Conservation (phyloP, 30 jellyfish, hydroid and myxozoan species). For the Pelagia noctiluca region DNA sequence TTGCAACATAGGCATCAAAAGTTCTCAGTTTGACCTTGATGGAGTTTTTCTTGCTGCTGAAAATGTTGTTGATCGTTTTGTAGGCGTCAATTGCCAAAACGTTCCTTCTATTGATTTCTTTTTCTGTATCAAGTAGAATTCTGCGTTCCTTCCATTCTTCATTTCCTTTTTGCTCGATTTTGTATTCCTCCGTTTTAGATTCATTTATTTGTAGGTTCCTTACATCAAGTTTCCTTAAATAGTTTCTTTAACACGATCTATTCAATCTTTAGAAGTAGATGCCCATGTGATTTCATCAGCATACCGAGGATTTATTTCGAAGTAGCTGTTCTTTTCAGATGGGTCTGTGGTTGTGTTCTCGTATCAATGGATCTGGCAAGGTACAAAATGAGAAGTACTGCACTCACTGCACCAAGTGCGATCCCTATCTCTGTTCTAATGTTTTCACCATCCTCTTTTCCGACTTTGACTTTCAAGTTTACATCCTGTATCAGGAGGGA, state of each 20-base stretch:
- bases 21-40: neutral
- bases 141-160: conserved; percentile 69
- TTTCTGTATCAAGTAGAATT: conserved; percentile 10
- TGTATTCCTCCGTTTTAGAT: conserved; percentile 65
- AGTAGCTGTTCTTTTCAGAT: conserved; percentile 31
- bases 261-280: conserved; percentile 53
- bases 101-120: neutral
- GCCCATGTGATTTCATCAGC: conserved; percentile 80
- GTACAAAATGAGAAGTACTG: conserved; percentile 56
- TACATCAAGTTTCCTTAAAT: conserved; percentile 39
- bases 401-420: conserved; percentile 68
- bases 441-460: conserved; percentile 52
- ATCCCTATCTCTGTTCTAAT: conserved; percentile 64
- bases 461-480: conserved; percentile 43
- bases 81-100: neutral
- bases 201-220: conserved; percentile 53
- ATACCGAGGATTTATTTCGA: conserved; percentile 57
- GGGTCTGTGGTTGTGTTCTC: conserved; percentile 46
- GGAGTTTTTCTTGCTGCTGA: neutral
- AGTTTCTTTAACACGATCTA: conserved; percentile 46
- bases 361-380: conserved; percentile 51
- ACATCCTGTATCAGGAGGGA: conserved; percentile 52
- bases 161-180: conserved; percentile 55
- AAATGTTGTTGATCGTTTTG: conserved; percentile 1
- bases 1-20: conserved; percentile 10